A percentile compares a stretch with the other conserved stretches of the same genome.
These are phyloP conservation scores for Eciton burchellii DNA, from an alignment of 1,140 invertebrate genomes.

Conservation along the genomic window DNA sequence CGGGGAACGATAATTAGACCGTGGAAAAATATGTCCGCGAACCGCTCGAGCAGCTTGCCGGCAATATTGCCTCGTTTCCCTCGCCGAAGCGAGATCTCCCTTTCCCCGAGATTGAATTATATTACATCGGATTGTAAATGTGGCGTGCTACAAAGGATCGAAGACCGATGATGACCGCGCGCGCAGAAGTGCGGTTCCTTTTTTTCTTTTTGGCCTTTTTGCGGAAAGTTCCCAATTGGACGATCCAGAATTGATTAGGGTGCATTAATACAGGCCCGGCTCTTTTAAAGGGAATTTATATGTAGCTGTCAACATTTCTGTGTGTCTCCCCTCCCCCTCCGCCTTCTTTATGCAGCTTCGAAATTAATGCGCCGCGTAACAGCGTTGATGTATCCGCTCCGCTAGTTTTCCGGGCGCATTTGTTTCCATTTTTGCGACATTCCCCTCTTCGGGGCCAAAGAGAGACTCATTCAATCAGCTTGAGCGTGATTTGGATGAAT, in stretches of 20 bases:
- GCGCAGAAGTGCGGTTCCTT: no score
- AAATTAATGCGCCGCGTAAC: conserved; percentile 47
- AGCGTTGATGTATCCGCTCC: conserved; percentile 32
- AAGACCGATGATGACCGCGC: no score
- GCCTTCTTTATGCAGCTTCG: not conserved
- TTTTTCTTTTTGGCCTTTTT: no score
- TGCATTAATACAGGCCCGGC: conserved; percentile 38
- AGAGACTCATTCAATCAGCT: conserved; percentile 36
- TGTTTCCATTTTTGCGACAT: conserved; percentile 54
- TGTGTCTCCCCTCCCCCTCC: not conserved
- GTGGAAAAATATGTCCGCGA: conserved; percentile 70
- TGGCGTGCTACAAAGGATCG: no score
- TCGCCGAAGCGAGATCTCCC: not conserved
- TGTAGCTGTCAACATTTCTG: conserved; percentile 50
- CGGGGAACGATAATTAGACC: conserved; percentile 67
- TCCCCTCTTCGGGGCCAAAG: conserved; percentile 22
- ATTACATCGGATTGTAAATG: no score
- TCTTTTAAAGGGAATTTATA: conserved; percentile 45
- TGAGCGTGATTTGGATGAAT: conserved; percentile 36
- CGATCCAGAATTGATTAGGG: conserved; percentile 47
- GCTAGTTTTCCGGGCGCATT: conserved; percentile 45
- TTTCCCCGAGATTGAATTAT: conserved; percentile 7
- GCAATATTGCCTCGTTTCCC: not conserved
- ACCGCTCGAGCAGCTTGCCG: not conserved
- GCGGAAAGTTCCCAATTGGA: conserved; percentile 13